phyloP scores from a whole-genome alignment of 2,113 vertebrate genomes.

The Phodopus roborovskii region DNA sequence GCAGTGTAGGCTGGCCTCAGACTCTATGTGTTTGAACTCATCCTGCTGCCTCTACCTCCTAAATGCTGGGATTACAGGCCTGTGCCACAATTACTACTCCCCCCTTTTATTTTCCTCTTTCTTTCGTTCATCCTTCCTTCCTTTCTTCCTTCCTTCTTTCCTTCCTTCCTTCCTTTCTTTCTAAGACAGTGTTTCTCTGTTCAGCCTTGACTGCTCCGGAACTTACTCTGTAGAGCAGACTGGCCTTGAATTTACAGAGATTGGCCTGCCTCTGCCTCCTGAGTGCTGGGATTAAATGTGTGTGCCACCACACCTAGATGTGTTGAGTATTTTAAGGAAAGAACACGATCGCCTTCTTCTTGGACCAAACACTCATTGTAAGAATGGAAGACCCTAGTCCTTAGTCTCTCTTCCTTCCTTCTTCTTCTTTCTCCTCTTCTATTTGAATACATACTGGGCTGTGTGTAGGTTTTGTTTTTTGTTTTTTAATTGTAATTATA shows the following conservation, averaged over 20 bases:
- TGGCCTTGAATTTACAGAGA: background rate
- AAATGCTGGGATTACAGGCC: background rate
- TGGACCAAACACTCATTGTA: background rate
- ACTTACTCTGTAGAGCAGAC: background rate
- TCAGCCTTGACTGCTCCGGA: background rate
- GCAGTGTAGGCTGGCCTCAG: background rate
- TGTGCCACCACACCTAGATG: background rate
- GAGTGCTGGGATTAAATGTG: background rate
- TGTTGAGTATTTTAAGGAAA: background rate
- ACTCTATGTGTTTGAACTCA: background rate
- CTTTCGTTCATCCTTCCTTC: too few relatives aligned
- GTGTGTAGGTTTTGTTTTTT: background rate
- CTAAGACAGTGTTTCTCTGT: background rate
- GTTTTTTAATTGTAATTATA: background rate
- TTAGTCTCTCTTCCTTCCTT: background rate
- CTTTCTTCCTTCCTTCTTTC: too few relatives aligned
- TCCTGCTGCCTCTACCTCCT: background rate
- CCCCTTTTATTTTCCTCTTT: background rate
- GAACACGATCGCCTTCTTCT: background rate
- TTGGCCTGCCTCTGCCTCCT: background rate
- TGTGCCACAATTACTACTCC: too few relatives aligned
- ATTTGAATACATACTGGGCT: background rate
- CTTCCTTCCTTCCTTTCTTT: background rate
- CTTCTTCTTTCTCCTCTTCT: background rate
- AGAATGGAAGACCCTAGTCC: background rate